Evolutionary conservation across 2,888 invertebrate genomes (phyloP).

Genomic region (Luperina testacea): DNA sequence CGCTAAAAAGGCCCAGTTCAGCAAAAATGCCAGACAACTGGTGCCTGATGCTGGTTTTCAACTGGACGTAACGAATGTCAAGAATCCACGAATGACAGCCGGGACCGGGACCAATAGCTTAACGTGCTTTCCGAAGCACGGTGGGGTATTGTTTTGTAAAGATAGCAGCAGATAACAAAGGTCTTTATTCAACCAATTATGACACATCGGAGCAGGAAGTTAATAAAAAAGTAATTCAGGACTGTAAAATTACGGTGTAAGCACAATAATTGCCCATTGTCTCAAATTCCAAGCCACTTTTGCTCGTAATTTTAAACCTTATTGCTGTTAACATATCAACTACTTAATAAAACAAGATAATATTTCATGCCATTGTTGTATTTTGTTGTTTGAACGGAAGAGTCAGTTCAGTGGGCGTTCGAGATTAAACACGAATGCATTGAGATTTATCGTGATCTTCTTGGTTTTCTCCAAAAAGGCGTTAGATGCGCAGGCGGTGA

Average conservation of each 20-base stretch:
- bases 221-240: slow-evolving; percentile 37
- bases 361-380: slow-evolving; percentile 45
- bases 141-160: not conserved
- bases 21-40: too few relatives aligned
- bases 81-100: not conserved
- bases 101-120: not conserved
- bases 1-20: too few relatives aligned
- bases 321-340: slow-evolving; percentile 30
- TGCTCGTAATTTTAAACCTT: slow-evolving; percentile 39
- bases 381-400: slow-evolving; percentile 40
- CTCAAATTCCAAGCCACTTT: slow-evolving; percentile 25
- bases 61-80: not conserved
- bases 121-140: not conserved
- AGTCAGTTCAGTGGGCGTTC: slow-evolving; percentile 17
- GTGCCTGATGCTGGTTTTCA: too few relatives aligned
- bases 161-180: slow-evolving; percentile 37
- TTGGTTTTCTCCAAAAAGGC: slow-evolving; percentile 63
- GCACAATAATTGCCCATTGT: slow-evolving; percentile 49
- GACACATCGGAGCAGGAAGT: slow-evolving; percentile 48
- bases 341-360: slow-evolving; percentile 40
- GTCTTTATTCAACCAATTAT: slow-evolving; percentile 43
- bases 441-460: slow-evolving; percentile 57
- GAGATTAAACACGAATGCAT: slow-evolving; percentile 44
- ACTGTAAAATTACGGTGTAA: slow-evolving; percentile 48
- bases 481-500: slow-evolving; percentile 64